Evolutionary conservation across 2,888 invertebrate species (phyloP), one percentile per base, ranked within the genome.

Genomic region (Cheilosia impressa): DNA sequence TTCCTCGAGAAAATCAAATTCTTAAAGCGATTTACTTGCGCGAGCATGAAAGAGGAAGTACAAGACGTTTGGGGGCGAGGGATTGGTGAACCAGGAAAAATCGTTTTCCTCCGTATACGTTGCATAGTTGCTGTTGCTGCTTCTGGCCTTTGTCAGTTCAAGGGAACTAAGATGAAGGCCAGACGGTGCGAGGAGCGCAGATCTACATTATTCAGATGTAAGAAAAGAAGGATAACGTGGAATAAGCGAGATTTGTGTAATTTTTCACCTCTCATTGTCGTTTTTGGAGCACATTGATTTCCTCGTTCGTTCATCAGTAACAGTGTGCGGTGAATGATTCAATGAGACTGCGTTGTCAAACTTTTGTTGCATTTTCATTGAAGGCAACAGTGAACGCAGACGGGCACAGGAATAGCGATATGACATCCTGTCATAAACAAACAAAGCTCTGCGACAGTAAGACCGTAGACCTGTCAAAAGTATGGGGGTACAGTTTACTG

Each of bases 1-100:
- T 76, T 58, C 24, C 52, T 63, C 45, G 68, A 79, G 79, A 83
- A 83, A 83, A 78, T 83, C 78, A 63, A 78, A 83, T 83, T 83
- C 63, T 34, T 63, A 52, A 66, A 60, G 41, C 43, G 76, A 66
- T 76, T 76, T 76, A 43, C 66, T 76, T 52, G 76, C 27, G 19
- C 19, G 55, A 27, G 34, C 9, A 57, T 7, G 43, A 52, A 52
- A 17, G 24, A 50, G 34, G 34, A 58, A 63, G 31, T 5, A 22
- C 53, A 57, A 57, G 15, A 31, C 4, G 52, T n/a, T 13, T 4
- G 4, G 22, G 15, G 13, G 13, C 3, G 22, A 43, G 43, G 17
- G 63, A 58, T 65, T 78, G 63, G 52, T 50, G 43, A 80, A 80
- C 66, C 60, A 62, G 58, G 34, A 52, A 72, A 45, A 65, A 73